Percentiles rank a stretch among this genome's conserved stretches.
phyloP scores from a whole-genome alignment of 2,888 invertebrate genomes.

The Lasioglossum figueresi region DNA sequence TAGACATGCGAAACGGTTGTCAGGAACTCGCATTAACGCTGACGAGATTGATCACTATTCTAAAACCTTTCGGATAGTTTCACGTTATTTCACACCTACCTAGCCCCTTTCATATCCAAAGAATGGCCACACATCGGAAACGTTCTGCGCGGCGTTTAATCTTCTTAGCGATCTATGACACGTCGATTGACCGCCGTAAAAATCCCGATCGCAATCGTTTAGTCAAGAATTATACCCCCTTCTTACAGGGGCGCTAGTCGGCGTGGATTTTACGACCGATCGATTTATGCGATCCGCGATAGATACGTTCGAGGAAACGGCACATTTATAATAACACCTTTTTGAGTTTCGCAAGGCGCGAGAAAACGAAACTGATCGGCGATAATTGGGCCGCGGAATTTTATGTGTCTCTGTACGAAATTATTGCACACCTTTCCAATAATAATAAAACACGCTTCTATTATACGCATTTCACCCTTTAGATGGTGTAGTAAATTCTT shows the following conservation, averaged over 20 bases:
- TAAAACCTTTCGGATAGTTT: conserved; percentile 13
- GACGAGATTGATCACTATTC: conserved; percentile 16
- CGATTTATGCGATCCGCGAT: conserved; percentile 52
- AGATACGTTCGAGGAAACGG: conserved; percentile 8
- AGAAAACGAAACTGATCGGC: neutral
- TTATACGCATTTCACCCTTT: neutral
- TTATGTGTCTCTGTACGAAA: neutral
- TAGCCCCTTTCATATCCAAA: neutral
- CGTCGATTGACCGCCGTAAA: conserved; percentile 43
- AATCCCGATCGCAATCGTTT: conserved; percentile 41
- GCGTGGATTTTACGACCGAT: conserved; percentile 41
- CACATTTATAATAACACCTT: neutral
- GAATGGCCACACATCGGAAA: conserved; percentile 7
- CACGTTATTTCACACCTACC: conserved; percentile 30
- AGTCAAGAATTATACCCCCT: conserved; percentile 26
- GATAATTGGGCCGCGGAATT: neutral
- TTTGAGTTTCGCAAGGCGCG: neutral
- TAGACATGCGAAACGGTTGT: neutral
- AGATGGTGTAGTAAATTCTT: neutral
- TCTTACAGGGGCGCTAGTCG: conserved; percentile 26
- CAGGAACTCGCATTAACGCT: conserved; percentile 12
- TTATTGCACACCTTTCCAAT: neutral
- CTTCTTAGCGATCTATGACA: conserved; percentile 39
- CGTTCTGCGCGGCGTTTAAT: conserved; percentile 14
- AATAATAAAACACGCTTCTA: neutral